These are phyloP conservation scores for Gymnopithys bicolor DNA, from an alignment of 2,797 vertebrate species.

Conservation along the genomic window DNA sequence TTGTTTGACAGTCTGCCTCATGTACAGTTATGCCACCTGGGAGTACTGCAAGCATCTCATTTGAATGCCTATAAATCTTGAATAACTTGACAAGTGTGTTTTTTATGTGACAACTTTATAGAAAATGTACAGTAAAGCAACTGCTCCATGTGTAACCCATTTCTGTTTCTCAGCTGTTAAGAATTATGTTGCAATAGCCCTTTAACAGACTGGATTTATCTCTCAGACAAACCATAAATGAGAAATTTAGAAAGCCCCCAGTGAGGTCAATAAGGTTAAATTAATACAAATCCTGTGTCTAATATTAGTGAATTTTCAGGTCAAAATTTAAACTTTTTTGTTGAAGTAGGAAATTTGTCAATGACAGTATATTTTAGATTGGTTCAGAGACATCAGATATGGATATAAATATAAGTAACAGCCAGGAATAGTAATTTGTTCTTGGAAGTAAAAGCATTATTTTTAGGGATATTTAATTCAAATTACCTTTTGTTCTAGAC, in stretches of 20 bases:
- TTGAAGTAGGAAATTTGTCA: not conserved
- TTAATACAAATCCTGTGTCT: not conserved
- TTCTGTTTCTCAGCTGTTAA: not conserved
- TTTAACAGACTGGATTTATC: not conserved
- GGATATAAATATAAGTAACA: not conserved
- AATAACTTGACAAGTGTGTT: not conserved
- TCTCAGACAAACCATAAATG: not conserved
- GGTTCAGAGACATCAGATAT: not conserved
- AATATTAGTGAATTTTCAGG: not conserved
- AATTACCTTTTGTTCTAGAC: not conserved
- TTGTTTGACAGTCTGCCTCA: constrained; percentile 13
- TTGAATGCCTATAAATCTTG: not conserved
- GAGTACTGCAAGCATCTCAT: not conserved
- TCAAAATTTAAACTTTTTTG: not conserved
- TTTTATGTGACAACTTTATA: not conserved
- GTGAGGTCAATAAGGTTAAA: not conserved
- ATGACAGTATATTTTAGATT: not conserved
- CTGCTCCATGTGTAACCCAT: not conserved
- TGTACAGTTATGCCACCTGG: not conserved
- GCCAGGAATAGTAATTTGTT: not conserved
- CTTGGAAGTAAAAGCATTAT: not conserved
- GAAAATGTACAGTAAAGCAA: not conserved
- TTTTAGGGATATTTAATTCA: not conserved
- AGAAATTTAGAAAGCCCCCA: not conserved
- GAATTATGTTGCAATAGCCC: not conserved